Evolutionary conservation across 2,113 vertebrate genomes (phyloP).

Genomic region (Rhizomys pruinosus): DNA sequence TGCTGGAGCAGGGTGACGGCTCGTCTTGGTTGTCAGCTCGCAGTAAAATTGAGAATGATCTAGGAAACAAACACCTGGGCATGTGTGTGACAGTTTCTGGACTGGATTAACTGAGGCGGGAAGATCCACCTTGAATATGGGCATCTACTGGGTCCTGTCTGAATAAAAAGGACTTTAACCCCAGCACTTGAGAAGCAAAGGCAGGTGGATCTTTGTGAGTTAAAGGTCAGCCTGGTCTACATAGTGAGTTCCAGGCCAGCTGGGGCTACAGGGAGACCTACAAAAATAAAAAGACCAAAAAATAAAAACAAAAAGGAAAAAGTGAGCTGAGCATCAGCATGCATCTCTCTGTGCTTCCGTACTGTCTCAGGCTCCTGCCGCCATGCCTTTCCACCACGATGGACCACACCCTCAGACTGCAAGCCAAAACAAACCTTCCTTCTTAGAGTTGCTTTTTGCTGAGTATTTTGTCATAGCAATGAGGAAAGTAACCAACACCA

Average conservation of each 20-base stretch:
- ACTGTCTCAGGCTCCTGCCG: not conserved
- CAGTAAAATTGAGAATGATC: not conserved
- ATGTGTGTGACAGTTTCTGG: not conserved
- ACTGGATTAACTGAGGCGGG: not conserved
- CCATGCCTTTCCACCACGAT: not conserved
- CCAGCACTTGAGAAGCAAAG: too few relatives aligned
- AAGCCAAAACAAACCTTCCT: not conserved
- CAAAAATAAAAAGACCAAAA: too few relatives aligned
- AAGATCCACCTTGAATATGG: not conserved
- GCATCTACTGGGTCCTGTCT: not conserved
- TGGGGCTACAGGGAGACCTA: too few relatives aligned
- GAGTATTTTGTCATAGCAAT: not conserved
- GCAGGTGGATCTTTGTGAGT: too few relatives aligned
- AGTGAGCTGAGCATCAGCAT: not conserved
- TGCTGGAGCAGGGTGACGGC: not conserved
- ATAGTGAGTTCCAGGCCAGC: too few relatives aligned
- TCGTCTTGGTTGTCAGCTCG: not conserved
- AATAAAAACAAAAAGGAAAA: not conserved
- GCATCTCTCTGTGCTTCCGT: not conserved
- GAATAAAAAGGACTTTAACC: not conserved
- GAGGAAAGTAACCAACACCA: too few relatives aligned
- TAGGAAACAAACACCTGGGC: not conserved
- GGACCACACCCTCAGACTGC: not conserved
- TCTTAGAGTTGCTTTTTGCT: not conserved
- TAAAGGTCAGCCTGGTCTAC: too few relatives aligned